Evolutionary conservation across 92 coral and sea anemone species (phyloP), one percentile per base, ranked within the genome.

Genomic region (Zoanthus gigantus): DNA sequence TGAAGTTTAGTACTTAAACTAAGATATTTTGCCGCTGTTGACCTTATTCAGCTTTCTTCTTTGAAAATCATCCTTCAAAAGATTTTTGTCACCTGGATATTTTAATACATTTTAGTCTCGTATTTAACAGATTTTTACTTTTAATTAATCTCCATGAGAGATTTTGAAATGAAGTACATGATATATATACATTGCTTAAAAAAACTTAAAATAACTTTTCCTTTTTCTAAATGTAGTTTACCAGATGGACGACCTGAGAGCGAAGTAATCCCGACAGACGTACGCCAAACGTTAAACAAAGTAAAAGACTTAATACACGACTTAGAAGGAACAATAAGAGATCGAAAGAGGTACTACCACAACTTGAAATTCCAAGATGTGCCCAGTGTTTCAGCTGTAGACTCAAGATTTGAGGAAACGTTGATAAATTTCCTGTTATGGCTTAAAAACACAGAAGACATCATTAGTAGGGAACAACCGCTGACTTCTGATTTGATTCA

Each of bases 211-310:
- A 9, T 67, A 69, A 9, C 1, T 10, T 17, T 61, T 12, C 7
- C 29, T 69, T 69, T 30, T 13, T 23, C 63, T 42, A 13, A 18
- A 61, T 48, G 29, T 54, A 94, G 98, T 76, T 83, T 91, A 45
- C 91, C 90, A 48, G 94, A 93, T 60, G 98, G 98, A 17, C 93
- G 95, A 9, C 90, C 37, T 8, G 98, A 94, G 79, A 91, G 93
- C 63, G 93, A 93, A 48, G 96, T 85, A 9, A 93, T 94, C 57
- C 96, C 98, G 31, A 79, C 84, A 0, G 94, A 95, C 30, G 92
- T 95, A 76, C 91, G 93, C 86, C 87, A 88, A 44, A 91, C 94
- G 46, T 84, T 95, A 65, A 91, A 93, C 88, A 87, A 72, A 53
- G 88, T 95, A 28, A 91, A 95, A 74, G 88, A 82, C 78, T 78